Base-by-base conservation (phyloP, 53 echinoderm and acorn worm genomes). In the Apostichopus leukothele region DNA sequence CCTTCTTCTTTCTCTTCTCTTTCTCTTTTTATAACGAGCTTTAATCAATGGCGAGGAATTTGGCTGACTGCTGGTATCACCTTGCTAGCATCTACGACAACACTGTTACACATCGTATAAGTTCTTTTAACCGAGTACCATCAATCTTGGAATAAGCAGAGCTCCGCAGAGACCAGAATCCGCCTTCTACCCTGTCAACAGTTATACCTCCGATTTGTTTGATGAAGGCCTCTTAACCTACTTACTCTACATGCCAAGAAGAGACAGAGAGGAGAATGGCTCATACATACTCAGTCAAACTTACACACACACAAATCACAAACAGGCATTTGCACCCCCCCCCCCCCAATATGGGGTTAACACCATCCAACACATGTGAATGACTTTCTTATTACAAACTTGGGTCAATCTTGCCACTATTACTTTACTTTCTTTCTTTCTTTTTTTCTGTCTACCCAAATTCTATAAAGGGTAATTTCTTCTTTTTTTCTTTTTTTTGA, bases 181-280 rank as follows among this genome's bases (percentile, higher is more conserved):
- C 16, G 21, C 21, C 85, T 67, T 85, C 85, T 22, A 26, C 13
- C 61, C 85, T 85, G 85, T 85, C 85, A 85, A 60, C 66, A 85
- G 66, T 85, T 63, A 85, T 85, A 67, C 67, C 66, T 67, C 85
- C 26, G 50, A 85, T 67, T 67, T 67, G 66, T 63, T 67, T 85
- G 85, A 67, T 67, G 51, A 85, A 67, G 85, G 66, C 85, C 85
- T 67, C 85, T 85, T 85, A 85, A 85, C 85, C 85, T 85, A 85
- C 66, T 85, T 85, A 85, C 26, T 39, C 16, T 25, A 75, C 14
- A 75, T 25, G 75, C 18, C 75, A 63, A 63, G 12, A 63, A 16
- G 63, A 63, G 16, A 9, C 25, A 25, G 39, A 39, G 39, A 39
- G 39, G 57, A 57, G 10, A 57, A 7, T 57, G 57, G 57, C 8